Evolutionary conservation across 2,797 vertebrate species (phyloP).

Genomic region (Petrocephalus schoutedeni): DNA sequence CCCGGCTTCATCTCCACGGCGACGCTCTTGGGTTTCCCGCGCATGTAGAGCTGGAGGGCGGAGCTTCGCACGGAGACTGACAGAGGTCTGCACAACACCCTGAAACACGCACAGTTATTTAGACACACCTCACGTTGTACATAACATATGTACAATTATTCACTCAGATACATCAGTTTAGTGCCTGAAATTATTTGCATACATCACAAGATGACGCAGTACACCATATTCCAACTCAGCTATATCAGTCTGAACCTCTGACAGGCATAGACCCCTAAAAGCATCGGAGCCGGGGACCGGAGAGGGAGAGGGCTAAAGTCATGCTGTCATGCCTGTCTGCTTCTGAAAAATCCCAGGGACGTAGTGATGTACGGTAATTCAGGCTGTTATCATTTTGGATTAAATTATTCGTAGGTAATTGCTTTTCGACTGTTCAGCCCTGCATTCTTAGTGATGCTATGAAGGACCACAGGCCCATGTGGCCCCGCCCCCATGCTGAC

Average conservation of each 20-base stretch:
- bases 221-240: neutral
- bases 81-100: slow-evolving; percentile 48
- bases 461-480: neutral
- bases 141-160: neutral
- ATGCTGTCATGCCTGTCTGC: neutral
- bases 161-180: slow-evolving; percentile 12
- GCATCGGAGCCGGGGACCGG: neutral
- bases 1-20: slow-evolving; percentile 54
- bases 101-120: slow-evolving; percentile 39
- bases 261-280: neutral
- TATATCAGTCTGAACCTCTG: neutral
- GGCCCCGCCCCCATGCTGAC: neutral
- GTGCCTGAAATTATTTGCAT: neutral
- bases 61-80: slow-evolving; percentile 55
- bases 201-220: neutral
- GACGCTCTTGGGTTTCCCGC: slow-evolving; percentile 59
- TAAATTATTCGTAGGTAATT: neutral
- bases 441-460: neutral
- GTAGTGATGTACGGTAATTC: neutral
- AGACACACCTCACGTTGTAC: slow-evolving; percentile 22
- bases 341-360: neutral
- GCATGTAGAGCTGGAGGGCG: slow-evolving; percentile 57
- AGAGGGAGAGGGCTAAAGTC: neutral
- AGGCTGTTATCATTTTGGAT: neutral
- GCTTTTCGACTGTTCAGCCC: neutral